These are phyloP conservation scores for Dendrolimus pini DNA, from an alignment of 2,888 invertebrate genomes.

Conservation along the genomic window DNA sequence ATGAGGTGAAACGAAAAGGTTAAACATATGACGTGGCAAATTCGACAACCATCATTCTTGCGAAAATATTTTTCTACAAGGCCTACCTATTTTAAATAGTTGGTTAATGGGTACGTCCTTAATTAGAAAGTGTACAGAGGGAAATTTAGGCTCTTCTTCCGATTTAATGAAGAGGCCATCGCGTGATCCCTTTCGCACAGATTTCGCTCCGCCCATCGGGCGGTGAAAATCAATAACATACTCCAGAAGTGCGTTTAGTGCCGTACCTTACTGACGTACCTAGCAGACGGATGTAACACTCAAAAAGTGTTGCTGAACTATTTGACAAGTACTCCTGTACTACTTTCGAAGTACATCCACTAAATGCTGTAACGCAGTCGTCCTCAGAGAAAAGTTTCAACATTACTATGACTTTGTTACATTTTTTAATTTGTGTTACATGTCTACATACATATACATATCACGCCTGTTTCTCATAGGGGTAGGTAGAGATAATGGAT, in stretches of 20 bases:
- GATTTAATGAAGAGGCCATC: conserved; percentile 68
- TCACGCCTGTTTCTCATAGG: too few species aligned
- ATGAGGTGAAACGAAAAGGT: too few species aligned
- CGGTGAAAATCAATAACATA: conserved; percentile 74
- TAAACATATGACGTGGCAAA: conserved; percentile 38
- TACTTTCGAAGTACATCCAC: too few species aligned
- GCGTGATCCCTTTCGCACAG: conserved; percentile 73
- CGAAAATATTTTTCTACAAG: conserved; percentile 58
- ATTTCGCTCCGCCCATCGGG: conserved; percentile 68
- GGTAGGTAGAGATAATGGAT: too few species aligned
- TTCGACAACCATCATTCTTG: conserved; percentile 51
- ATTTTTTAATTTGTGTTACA: too few species aligned
- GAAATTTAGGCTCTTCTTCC: conserved; percentile 66
- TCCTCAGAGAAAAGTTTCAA: too few species aligned
- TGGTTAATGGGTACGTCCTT: conserved; percentile 73
- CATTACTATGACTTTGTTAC: too few species aligned
- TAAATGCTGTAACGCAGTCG: too few species aligned
- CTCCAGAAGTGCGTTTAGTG: conserved; percentile 72
- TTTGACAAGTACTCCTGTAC: too few species aligned
- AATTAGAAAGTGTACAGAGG: conserved; percentile 66
- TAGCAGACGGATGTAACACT: conserved; percentile 31
- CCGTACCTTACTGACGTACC: conserved; percentile 63
- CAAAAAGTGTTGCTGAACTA: conserved; percentile 14
- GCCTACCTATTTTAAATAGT: conserved; percentile 73
- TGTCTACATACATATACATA: too few species aligned